Base-by-base conservation (phyloP, 2,113 vertebrate genomes). In the Xiphias gladius region DNA sequence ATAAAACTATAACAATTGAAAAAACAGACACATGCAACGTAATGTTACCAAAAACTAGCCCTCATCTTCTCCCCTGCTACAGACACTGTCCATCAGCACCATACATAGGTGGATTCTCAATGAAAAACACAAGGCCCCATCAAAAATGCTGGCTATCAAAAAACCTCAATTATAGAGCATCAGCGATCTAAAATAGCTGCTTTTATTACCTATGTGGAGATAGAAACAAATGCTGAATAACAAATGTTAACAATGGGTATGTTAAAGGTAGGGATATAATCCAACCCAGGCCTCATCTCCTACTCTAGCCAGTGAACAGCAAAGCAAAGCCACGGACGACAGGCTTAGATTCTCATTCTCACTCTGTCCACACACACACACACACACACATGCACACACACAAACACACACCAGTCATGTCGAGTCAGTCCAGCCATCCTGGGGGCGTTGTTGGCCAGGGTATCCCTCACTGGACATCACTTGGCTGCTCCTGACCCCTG, bases 381-480 rank as follows among this genome's bases (percentile, higher is more conserved):
- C 52, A 73, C 16, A 55, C 58, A 75, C 50, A 73, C 19, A 71
- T 24, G 58, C 46, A 65, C 73, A 64, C 65, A 19, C 63, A 80
- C 61, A 65, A 37, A 76, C 76, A 71, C 19, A 59, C 35, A 58
- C 69, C 63, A 75, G 79, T 71, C 67, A 50, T 82, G 68, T 68
- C 58, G 63, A 86, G 62, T 58, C 41, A 43, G 83, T 87, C 91
- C 91, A 88, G 90, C 79, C 80, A 71, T 89, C 92, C 93, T 68
- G 83, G 79, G 87, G 92, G 80, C 69, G 68, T 88, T 91, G 86
- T 93, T 94, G 94, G 89, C 89, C 86, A 13, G 87, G 76, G 71
- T 63, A 77, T 87, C 87, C 92, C 92, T 91, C 90, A 67, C 88
- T 71, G 92, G 94, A 93, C 90, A 64, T 71, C 89, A 87, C 89